A percentile compares a stretch with the other conserved stretches of the same genome.
These are phyloP conservation scores for Petrosia ficiformis DNA, from an alignment of 37 sponge, comb jelly and placozoan species.

Conservation along the genomic window DNA sequence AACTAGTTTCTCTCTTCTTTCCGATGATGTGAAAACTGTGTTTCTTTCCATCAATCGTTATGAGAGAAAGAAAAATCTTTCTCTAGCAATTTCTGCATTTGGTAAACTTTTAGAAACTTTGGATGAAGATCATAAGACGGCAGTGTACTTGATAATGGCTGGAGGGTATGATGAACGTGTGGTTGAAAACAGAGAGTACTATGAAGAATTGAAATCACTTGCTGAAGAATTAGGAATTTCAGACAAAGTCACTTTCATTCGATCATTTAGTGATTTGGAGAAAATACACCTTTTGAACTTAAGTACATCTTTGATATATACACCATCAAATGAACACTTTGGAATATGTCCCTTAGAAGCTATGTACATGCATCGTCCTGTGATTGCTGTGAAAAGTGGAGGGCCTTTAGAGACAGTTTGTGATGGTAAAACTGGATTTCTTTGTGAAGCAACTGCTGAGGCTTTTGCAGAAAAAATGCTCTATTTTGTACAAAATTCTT, in stretches of 20 bases:
- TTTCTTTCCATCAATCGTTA: conserved; percentile 93
- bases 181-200: conserved; percentile 89
- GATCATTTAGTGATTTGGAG: conserved; percentile 74
- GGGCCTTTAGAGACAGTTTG: conserved; percentile 94
- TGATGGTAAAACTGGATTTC: conserved; percentile 79
- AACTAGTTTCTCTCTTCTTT: conserved; percentile 11
- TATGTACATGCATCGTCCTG: conserved; percentile 92
- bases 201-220: conserved; percentile 62
- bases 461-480: conserved; percentile 78
- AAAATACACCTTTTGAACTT: conserved; percentile 66
- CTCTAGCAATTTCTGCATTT: conserved; percentile 76
- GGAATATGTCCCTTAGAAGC: conserved; percentile 97
- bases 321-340: conserved; percentile 97
- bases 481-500: conserved; percentile 22
- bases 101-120: conserved; percentile 28
- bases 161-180: conserved; percentile 97
- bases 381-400: conserved; percentile 94
- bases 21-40: conserved; percentile 28
- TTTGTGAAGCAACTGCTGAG: conserved; percentile 72
- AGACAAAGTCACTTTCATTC: conserved; percentile 78
- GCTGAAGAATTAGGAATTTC: conserved; percentile 37
- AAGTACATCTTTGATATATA: conserved; percentile 87
- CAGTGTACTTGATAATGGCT: conserved; percentile 82
- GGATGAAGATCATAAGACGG: conserved; percentile 12
- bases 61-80: conserved; percentile 97